These are phyloP conservation scores for Dryococelus australis DNA, from an alignment of 2,888 invertebrate species.

Conservation along the genomic window DNA sequence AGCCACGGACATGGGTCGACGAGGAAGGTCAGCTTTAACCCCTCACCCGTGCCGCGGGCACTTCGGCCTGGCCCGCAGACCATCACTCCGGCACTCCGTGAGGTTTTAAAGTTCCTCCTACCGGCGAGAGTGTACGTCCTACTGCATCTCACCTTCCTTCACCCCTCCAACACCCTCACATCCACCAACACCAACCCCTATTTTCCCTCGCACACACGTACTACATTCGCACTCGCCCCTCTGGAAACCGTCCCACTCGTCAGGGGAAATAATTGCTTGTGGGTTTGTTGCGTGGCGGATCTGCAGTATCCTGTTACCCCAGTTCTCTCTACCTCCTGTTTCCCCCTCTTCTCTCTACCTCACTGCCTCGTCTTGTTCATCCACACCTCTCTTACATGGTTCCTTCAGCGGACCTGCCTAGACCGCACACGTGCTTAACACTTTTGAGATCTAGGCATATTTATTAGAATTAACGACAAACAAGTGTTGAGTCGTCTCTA, in stretches of 20 bases:
- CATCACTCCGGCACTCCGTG: not conserved
- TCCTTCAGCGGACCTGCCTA: no score
- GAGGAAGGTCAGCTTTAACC: not conserved
- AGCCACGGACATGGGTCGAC: no score
- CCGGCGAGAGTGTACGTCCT: not conserved
- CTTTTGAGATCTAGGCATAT: no score
- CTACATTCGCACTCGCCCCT: not conserved
- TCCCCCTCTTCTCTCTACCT: not conserved
- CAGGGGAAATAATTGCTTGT: slow-evolving; percentile 9
- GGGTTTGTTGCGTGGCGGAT: not conserved
- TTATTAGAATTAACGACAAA: no score
- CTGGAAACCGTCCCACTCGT: not conserved
- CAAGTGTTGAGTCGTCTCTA: no score
- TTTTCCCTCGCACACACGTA: not conserved
- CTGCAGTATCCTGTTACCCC: not conserved
- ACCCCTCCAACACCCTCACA: not conserved
- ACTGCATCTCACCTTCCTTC: no score
- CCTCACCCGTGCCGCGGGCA: not conserved
- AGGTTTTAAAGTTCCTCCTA: not conserved
- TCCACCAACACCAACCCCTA: not conserved
- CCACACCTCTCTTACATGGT: no score
- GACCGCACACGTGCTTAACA: no score
- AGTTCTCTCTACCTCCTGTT: not conserved
- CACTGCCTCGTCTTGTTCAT: not conserved
- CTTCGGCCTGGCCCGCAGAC: not conserved